A percentile compares a stretch with the other conserved stretches of the same genome.
phyloP scores from a whole-genome alignment of 2,113 vertebrate species.

The Arenaria interpres region DNA sequence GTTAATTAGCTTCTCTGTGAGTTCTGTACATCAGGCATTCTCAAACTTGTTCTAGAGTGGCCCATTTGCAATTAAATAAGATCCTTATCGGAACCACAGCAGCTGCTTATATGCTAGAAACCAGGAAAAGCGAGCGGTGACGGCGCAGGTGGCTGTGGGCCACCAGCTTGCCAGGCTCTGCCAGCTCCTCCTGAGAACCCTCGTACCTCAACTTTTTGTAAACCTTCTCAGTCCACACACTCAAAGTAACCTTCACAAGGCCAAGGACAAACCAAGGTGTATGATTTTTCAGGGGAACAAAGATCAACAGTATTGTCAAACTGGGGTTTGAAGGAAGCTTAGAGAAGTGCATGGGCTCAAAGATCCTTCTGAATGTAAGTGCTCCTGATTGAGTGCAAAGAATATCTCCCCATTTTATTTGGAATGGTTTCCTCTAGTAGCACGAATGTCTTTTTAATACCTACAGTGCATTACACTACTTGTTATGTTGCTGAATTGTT shows the following conservation, averaged over 20 bases:
- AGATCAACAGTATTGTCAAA: slow-evolving; percentile 20
- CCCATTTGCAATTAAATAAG: not conserved
- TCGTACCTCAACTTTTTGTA: not conserved
- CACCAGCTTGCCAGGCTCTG: not conserved
- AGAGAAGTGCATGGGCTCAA: slow-evolving; percentile 54
- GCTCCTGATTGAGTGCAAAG: slow-evolving; percentile 50
- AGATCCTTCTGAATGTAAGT: slow-evolving; percentile 66
- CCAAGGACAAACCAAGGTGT: slow-evolving; percentile 64
- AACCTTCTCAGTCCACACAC: not conserved
- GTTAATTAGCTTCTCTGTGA: slow-evolving; percentile 68
- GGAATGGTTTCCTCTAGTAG: slow-evolving; percentile 58
- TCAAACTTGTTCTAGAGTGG: not conserved
- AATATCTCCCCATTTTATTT: slow-evolving; percentile 36
- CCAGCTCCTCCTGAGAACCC: slow-evolving; percentile 6
- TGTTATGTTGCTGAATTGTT: slow-evolving; percentile 34
- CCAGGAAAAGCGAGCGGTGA: not conserved
- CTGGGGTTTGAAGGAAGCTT: slow-evolving; percentile 51
- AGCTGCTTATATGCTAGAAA: not conserved
- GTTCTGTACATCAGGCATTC: not conserved
- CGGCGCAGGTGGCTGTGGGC: not conserved
- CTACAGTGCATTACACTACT: slow-evolving; percentile 73
- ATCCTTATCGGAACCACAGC: not conserved
- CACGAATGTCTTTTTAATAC: slow-evolving; percentile 59
- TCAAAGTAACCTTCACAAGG: not conserved
- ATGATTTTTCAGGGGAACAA: slow-evolving; percentile 63